Evolutionary conservation across 2,797 vertebrate species (phyloP).

Genomic region (Antrozous pallidus): DNA sequence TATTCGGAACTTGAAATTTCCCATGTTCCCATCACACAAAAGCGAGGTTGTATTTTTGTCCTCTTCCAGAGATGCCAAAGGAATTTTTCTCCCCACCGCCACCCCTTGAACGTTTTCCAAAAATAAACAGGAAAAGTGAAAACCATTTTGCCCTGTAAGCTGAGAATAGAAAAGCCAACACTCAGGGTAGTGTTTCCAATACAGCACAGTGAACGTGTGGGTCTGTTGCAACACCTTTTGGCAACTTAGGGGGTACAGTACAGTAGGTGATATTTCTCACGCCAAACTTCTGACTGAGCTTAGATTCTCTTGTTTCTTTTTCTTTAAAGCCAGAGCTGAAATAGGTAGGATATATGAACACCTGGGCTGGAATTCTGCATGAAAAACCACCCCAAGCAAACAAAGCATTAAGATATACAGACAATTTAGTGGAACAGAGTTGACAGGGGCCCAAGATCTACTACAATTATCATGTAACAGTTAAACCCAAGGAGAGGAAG

Average conservation of each 20-base stretch:
- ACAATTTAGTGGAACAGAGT: background rate
- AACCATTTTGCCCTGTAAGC: background rate
- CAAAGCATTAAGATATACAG: background rate
- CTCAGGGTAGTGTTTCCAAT: background rate
- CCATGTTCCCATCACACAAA: conserved; percentile 2
- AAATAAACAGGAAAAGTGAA: conserved; percentile 34
- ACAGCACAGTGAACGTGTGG: background rate
- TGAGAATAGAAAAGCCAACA: conserved; percentile 48
- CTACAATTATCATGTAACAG: background rate
- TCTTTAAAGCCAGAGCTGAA: background rate
- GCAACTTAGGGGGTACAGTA: background rate
- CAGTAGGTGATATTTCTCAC: background rate
- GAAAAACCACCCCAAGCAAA: background rate
- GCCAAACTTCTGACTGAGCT: background rate
- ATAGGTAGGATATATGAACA: background rate
- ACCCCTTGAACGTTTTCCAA: conserved; percentile 8
- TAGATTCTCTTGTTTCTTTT: background rate
- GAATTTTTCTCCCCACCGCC: background rate
- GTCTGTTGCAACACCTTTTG: background rate
- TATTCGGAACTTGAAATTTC: background rate
- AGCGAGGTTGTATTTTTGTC: conserved; percentile 33
- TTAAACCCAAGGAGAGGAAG: background rate
- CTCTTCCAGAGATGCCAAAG: conserved; percentile 43
- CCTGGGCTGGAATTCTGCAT: background rate
- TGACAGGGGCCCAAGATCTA: background rate